Conservation (phyloP, 2,888 invertebrate species). For the Polydrusus tereticollis region DNA sequence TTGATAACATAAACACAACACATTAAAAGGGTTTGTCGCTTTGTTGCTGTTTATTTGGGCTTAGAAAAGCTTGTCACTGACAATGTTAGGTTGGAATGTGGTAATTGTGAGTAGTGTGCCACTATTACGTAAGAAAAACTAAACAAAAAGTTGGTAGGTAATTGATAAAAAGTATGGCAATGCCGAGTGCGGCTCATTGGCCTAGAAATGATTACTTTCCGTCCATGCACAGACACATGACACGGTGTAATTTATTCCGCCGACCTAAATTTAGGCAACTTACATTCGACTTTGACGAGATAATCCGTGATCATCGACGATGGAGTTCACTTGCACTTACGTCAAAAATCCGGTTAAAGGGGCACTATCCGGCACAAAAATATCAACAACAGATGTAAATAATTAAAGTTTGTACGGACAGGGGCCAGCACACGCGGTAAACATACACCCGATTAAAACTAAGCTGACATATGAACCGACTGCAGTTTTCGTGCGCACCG, state of each 20-base stretch:
- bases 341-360: conserved; percentile 23
- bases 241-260: conserved; percentile 17
- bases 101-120: background rate
- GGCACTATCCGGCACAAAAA: conserved; percentile 38
- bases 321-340: conserved; percentile 33
- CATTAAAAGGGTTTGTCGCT: conserved; percentile 21
- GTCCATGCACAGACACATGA: conserved; percentile 23
- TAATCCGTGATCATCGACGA: conserved; percentile 22
- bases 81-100: background rate
- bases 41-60: conserved; percentile 15
- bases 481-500: conserved; percentile 51
- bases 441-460: conserved; percentile 42
- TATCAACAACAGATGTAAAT: conserved; percentile 46
- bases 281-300: conserved; percentile 24
- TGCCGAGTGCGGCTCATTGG: conserved; percentile 16
- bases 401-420: conserved; percentile 20
- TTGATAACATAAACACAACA: conserved; percentile 17
- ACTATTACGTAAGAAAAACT: conserved; percentile 4
- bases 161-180: conserved; percentile 14
- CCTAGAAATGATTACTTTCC: conserved; percentile 20
- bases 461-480: conserved; percentile 35
- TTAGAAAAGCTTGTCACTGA: background rate
- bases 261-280: conserved; percentile 47
- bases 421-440: conserved; percentile 40
- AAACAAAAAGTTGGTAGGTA: conserved; percentile 5